Conservation (phyloP, 2,888 invertebrate species). For the Boloria selene region DNA sequence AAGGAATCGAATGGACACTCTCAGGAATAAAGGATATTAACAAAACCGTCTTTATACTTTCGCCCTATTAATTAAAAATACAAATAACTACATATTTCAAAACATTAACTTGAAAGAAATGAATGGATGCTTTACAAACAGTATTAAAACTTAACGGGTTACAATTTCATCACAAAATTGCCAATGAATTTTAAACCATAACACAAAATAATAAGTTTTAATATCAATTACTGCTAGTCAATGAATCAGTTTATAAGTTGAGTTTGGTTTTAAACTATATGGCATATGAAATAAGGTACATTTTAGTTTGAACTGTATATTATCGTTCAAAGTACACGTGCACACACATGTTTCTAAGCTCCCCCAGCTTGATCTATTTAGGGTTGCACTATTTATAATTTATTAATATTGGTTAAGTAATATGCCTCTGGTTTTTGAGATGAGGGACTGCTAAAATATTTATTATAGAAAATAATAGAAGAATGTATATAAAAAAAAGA, state of each 20-base stretch:
- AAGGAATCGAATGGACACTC: no score
- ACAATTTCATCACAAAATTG: conserved; percentile 9
- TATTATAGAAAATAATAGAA: no score
- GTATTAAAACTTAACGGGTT: conserved; percentile 17
- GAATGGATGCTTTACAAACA: conserved; percentile 17
- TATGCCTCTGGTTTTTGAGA: not conserved
- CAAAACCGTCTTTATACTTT: not conserved
- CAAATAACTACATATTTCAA: conserved; percentile 21
- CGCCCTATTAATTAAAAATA: conserved; percentile 15
- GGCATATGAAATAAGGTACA: conserved; percentile 4
- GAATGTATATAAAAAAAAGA: no score
- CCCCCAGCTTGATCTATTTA: conserved; percentile 32
- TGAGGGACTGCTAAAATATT: no score
- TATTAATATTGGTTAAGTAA: conserved; percentile 5
- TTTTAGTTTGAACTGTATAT: not conserved
- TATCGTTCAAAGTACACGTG: conserved; percentile 31
- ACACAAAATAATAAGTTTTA: conserved; percentile 6
- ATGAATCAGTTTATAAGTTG: no score
- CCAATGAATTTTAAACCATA: conserved; percentile 9
- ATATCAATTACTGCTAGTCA: not conserved
- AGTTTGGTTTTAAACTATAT: not conserved
- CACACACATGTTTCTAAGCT: conserved; percentile 35
- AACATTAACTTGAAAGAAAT: conserved; percentile 25
- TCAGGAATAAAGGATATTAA: no score
- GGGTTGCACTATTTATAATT: conserved; percentile 26